Percentiles rank a stretch among this genome's conserved stretches.
These are phyloP conservation scores for Dryobota labecula DNA, from an alignment of 2,888 invertebrate genomes.

Conservation along the genomic window DNA sequence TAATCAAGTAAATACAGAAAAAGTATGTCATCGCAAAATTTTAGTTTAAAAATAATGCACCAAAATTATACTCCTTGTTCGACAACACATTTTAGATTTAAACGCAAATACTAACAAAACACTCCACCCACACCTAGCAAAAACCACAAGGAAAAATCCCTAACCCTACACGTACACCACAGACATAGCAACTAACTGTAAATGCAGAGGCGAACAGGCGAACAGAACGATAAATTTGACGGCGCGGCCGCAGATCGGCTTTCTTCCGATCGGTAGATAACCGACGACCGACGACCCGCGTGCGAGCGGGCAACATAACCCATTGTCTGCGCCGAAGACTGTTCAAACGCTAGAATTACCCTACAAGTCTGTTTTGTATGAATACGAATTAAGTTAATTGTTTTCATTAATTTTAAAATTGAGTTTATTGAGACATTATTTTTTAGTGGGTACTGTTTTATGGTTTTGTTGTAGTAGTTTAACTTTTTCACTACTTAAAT, in stretches of 20 bases:
- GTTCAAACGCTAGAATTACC: conserved; percentile 72
- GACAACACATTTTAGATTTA: too few species aligned
- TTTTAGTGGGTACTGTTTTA: conserved; percentile 21
- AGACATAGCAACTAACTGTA: conserved; percentile 80
- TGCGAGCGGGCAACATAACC: conserved; percentile 78
- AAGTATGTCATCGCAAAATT: background rate
- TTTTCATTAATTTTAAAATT: conserved; percentile 41
- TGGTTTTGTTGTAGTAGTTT: conserved; percentile 7
- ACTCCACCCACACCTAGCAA: background rate
- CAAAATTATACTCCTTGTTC: background rate
- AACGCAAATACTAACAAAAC: conserved; percentile 2
- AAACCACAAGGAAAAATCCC: conserved; percentile 39
- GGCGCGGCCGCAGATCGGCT: conserved; percentile 82
- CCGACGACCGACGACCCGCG: conserved; percentile 84
- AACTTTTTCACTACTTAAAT: background rate
- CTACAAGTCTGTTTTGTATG: conserved; percentile 46
- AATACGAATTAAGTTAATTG: conserved; percentile 62
- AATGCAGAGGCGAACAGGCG: conserved; percentile 79
- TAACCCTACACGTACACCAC: conserved; percentile 59
- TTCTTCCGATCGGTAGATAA: conserved; percentile 86
- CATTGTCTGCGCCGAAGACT: conserved; percentile 80
- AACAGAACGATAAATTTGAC: conserved; percentile 83
- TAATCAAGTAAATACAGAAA: background rate
- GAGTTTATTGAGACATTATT: conserved; percentile 40
- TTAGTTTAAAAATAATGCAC: background rate